Percentiles rank a stretch among this genome's conserved stretches.
Evolutionary conservation across 2,797 vertebrate genomes (phyloP).

Genomic region (Cheirogaleus major): DNA sequence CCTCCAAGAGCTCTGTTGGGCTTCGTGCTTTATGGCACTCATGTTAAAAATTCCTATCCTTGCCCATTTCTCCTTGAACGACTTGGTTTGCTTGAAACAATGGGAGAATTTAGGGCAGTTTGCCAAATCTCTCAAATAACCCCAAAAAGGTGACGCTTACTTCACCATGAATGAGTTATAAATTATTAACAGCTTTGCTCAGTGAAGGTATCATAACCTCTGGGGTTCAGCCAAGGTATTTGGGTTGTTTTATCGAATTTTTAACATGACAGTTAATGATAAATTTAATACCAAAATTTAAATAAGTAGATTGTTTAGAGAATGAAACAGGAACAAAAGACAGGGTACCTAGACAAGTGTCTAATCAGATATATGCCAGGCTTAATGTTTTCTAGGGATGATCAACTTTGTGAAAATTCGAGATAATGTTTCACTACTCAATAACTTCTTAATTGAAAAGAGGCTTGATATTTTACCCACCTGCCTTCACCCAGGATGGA

Average conservation of each 20-base stretch:
- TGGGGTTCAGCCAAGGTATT: neutral
- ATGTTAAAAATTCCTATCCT: neutral
- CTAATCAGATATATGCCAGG: neutral
- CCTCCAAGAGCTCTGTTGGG: neutral
- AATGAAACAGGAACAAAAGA: neutral
- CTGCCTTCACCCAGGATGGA: slow-evolving; percentile 84
- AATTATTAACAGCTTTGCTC: neutral
- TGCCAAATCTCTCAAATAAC: neutral
- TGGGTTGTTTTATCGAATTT: neutral
- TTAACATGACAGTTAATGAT: neutral
- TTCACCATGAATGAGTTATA: neutral
- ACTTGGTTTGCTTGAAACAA: neutral
- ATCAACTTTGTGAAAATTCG: neutral
- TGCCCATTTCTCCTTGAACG: neutral
- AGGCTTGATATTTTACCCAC: slow-evolving; percentile 85
- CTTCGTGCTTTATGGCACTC: neutral
- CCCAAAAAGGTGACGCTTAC: neutral
- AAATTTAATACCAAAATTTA: neutral
- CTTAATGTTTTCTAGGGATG: neutral
- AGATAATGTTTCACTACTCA: neutral
- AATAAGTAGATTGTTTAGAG: neutral
- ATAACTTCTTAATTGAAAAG: neutral
- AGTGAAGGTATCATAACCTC: neutral
- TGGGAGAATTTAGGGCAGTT: neutral
- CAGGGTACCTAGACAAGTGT: neutral